phyloP scores from a whole-genome alignment of 2,888 invertebrate genomes.

The Malthinus flaveolus region DNA sequence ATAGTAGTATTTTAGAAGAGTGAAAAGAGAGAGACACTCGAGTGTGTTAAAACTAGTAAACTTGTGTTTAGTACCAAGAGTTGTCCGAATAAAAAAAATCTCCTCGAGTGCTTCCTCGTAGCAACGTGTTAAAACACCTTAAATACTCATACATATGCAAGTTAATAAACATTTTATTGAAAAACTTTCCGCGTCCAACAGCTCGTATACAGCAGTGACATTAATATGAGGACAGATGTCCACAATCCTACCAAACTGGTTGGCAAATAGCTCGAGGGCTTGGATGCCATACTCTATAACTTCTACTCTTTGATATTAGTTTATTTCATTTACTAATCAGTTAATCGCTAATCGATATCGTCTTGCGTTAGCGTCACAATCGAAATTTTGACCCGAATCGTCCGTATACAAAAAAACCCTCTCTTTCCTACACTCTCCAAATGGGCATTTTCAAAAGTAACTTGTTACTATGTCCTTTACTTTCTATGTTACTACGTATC shows the following conservation, averaged over 20 bases:
- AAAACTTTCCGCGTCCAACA: slow-evolving; percentile 47
- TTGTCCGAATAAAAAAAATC: slow-evolving; percentile 21
- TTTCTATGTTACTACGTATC: slow-evolving; percentile 5
- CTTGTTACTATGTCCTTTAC: not conserved
- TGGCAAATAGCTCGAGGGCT: slow-evolving; percentile 50
- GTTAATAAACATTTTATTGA: slow-evolving; percentile 47
- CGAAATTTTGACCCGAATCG: too few species aligned
- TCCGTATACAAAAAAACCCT: too few species aligned
- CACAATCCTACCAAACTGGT: slow-evolving; percentile 69
- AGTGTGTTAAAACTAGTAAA: slow-evolving; percentile 29
- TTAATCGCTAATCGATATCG: too few species aligned
- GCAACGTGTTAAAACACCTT: slow-evolving; percentile 38
- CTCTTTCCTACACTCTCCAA: too few species aligned
- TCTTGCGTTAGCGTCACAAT: too few species aligned
- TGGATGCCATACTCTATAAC: slow-evolving; percentile 41
- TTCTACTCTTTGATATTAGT: slow-evolving; percentile 25
- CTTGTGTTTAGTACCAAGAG: slow-evolving; percentile 8
- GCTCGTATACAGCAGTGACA: slow-evolving; percentile 50
- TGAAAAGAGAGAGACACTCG: slow-evolving; percentile 12
- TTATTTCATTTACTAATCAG: slow-evolving; percentile 20
- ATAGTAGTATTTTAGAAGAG: slow-evolving; percentile 15
- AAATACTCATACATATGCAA: slow-evolving; percentile 46
- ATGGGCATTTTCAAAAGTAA: too few species aligned
- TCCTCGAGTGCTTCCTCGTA: slow-evolving; percentile 38
- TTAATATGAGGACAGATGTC: slow-evolving; percentile 63